Conservation (phyloP, 2,888 invertebrate genomes). For the Barypeithes pellucidus region DNA sequence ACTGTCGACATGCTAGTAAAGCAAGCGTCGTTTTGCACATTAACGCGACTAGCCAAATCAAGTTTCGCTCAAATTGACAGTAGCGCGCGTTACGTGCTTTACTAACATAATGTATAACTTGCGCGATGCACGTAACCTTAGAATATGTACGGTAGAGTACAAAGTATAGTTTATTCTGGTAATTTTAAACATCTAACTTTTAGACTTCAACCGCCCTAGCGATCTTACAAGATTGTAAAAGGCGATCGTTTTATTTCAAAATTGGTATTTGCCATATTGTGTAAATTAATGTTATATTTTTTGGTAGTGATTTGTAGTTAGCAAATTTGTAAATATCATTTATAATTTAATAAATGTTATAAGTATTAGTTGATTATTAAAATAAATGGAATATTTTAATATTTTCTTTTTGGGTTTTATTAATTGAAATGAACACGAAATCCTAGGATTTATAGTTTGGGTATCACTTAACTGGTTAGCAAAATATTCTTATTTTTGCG, state of each 20-base stretch:
- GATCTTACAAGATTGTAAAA: not conserved
- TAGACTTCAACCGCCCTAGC: conserved; percentile 2
- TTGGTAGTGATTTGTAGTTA: conserved; percentile 63
- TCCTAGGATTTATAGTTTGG: too few species aligned
- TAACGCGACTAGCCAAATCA: too few species aligned
- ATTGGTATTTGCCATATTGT: conserved; percentile 41
- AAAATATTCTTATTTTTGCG: too few species aligned
- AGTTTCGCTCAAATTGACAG: too few species aligned
- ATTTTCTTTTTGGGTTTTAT: conserved; percentile 39
- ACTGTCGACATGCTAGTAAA: too few species aligned
- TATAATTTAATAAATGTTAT: conserved; percentile 66
- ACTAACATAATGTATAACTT: too few species aligned
- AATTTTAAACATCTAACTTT: not conserved
- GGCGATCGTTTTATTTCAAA: conserved; percentile 1
- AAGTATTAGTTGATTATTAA: conserved; percentile 65
- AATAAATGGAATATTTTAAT: conserved; percentile 56
- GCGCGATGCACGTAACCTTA: too few species aligned
- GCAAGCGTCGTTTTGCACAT: too few species aligned
- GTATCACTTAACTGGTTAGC: too few species aligned
- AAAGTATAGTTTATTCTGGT: not conserved
- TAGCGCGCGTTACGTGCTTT: too few species aligned
- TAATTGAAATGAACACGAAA: conserved; percentile 35
- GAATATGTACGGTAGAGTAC: too few species aligned
- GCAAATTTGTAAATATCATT: conserved; percentile 68
- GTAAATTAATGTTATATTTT: conserved; percentile 56